Conservation (phyloP, 2,888 invertebrate species). For the Apantesis nais region DNA sequence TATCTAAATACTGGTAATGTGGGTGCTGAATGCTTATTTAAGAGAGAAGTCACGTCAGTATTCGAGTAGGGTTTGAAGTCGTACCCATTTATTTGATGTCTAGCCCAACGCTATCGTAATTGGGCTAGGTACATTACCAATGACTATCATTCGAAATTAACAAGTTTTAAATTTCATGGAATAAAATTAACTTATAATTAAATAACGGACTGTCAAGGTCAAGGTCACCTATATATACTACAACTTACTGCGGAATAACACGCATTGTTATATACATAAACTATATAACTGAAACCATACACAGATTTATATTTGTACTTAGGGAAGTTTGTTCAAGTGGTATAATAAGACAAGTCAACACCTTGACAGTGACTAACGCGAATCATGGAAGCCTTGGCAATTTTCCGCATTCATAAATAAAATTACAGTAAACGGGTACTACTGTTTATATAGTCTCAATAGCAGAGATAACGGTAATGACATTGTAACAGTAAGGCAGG, state of each 20-base stretch:
- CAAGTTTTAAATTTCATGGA: neutral
- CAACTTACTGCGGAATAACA: slow-evolving; percentile 4
- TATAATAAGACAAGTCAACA: slow-evolving; percentile 9
- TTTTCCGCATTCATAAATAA: slow-evolving; percentile 18
- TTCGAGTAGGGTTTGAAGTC: neutral
- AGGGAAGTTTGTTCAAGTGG: slow-evolving; percentile 14
- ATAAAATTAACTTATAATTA: neutral
- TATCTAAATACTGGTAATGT: neutral
- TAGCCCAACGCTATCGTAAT: neutral
- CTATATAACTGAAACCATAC: slow-evolving; percentile 15
- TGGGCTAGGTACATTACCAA: neutral
- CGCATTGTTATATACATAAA: neutral
- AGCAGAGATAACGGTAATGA: slow-evolving; percentile 5
- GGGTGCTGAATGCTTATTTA: neutral
- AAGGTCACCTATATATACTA: neutral
- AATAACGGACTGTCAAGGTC: slow-evolving; percentile 10
- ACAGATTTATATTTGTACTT: slow-evolving; percentile 6
- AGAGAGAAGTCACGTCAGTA: neutral
- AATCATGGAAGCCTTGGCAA: slow-evolving; percentile 20
- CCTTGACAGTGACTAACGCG: slow-evolving; percentile 22
- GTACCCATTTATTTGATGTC: neutral
- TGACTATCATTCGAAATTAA: neutral
- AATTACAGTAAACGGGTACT: slow-evolving; percentile 7
- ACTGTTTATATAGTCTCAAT: slow-evolving; percentile 2
- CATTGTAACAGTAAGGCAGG: neutral